Base-by-base conservation (phyloP, 53 echinoderm and acorn worm species). In the Henricia sp. region DNA sequence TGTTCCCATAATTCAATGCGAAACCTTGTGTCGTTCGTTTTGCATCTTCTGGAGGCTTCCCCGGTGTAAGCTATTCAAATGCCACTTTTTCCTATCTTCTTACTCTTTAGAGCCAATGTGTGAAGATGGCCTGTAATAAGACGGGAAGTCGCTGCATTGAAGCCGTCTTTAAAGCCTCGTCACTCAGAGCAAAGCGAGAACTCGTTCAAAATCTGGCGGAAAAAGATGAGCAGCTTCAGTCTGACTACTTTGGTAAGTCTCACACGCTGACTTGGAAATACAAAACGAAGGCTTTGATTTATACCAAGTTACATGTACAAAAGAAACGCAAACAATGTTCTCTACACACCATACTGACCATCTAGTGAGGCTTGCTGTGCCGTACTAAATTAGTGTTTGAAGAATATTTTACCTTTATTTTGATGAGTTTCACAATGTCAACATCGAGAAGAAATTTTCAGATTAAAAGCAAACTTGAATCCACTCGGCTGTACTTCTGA, bases 101-200 rank as follows among this genome's bases (percentile, higher is more conserved):
- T 43, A 33, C 54, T 72, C 52, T 83, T 14, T 37, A 95, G 96
- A 86, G 87, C 6, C 70, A 86, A 3, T 94, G 82, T 70, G 50
- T 94, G 41, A 88, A 91, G 85, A 82, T 94, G 19, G 85, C 91
- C n/a, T 96, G 96, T 72, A 65, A 89, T 70, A 93, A 90, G 70
- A 82, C 90, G 11, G 96, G 96, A 62, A 91, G 91, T 42, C 84
- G 91, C 10, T 82, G 88, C 0, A 82, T 96, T 16, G 96, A 96
- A 34, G 73, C 90, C 37, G 48, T 96, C 39, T 96, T 93, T 77
- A 85, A 85, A 37, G 70, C 84, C 32, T 80, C 91, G 4, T 87
- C 91, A 25, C 70, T 96, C 46, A 90, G 85, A 62, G 90, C 82
- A 37, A 93, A 93, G 82, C 87, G 84, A 53, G 57, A 20, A 37